These are phyloP conservation scores for Scolopax rusticola DNA, from an alignment of 2,797 vertebrate genomes.

Conservation along the genomic window DNA sequence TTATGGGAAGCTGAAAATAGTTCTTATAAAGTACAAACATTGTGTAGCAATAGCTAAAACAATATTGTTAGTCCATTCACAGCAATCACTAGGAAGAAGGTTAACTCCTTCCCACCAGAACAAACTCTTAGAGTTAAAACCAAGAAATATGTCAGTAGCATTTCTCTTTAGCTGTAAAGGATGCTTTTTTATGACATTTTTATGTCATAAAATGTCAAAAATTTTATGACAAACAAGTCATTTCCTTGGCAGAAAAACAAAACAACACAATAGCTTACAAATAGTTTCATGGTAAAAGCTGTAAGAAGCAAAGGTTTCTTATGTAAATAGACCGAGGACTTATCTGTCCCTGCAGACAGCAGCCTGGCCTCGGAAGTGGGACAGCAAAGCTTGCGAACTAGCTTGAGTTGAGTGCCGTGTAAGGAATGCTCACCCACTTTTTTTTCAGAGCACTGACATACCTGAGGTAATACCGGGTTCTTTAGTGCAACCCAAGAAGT, in stretches of 20 bases:
- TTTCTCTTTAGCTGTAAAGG: not conserved
- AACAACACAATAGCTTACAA: not conserved
- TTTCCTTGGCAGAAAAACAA: not conserved
- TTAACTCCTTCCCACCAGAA: not conserved
- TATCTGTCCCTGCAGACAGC: not conserved
- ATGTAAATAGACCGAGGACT: not conserved
- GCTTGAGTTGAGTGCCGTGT: not conserved
- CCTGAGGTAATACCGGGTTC: not conserved
- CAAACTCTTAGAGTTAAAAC: not conserved
- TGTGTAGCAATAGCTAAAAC: not conserved
- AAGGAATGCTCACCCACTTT: not conserved
- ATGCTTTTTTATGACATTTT: too few relatives aligned
- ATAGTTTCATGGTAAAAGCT: not conserved
- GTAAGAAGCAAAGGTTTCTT: not conserved
- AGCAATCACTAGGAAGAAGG: not conserved
- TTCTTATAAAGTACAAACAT: not conserved
- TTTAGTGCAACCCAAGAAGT: not conserved
- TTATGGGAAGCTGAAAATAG: not conserved
- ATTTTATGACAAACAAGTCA: not conserved
- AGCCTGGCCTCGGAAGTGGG: not conserved
- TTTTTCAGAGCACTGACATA: not conserved
- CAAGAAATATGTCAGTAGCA: not conserved
- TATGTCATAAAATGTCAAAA: not conserved
- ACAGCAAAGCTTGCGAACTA: not conserved
- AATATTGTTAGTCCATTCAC: not conserved